phyloP scores from a whole-genome alignment of 2,113 vertebrate genomes.

The Macrotus californicus region DNA sequence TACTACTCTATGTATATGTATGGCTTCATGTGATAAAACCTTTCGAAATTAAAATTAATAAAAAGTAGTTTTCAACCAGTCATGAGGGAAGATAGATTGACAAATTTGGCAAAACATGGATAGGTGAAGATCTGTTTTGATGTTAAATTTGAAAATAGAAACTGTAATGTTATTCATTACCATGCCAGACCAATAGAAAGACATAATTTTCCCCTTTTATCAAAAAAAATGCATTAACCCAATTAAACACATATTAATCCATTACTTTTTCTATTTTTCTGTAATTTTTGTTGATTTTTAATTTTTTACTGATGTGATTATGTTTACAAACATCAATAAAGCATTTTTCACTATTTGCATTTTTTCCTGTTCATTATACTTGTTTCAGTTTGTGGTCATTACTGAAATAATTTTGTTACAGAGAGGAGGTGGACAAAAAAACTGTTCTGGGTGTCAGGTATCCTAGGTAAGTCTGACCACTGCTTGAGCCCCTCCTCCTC shows the following conservation, averaged over 20 bases:
- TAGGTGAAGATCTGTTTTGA: neutral
- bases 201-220: neutral
- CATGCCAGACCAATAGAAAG: neutral
- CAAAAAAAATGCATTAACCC: neutral
- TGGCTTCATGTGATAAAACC: neutral
- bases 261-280: neutral
- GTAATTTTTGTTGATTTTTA: neutral
- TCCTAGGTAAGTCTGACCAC: neutral
- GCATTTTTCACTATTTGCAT: neutral
- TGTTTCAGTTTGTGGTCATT: neutral
- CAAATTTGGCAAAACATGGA: neutral
- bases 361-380: neutral
- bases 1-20: neutral
- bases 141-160: neutral
- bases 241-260: neutral
- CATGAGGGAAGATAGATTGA: neutral
- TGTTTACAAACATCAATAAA: neutral
- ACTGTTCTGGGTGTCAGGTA: too few relatives aligned
- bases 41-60: constrained; percentile 40
- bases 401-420: neutral
- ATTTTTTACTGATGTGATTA: neutral
- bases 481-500: neutral
- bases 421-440: neutral
- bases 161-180: neutral
- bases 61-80: neutral